Conservation (phyloP, 2,113 vertebrate genomes). For the Pteronura brasiliensis region DNA sequence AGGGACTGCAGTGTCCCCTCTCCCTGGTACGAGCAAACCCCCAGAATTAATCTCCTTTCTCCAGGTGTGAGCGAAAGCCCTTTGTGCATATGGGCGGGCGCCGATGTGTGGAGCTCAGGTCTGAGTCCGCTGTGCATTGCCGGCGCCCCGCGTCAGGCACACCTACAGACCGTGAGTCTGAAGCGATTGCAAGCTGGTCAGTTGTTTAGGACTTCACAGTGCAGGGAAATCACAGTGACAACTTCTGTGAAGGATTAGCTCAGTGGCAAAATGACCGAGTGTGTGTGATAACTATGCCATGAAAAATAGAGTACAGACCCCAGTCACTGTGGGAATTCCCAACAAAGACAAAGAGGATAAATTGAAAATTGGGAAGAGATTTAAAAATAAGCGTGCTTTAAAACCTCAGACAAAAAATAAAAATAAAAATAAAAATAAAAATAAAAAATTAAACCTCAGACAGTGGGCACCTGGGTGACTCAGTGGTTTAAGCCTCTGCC, state of each 20-base stretch:
- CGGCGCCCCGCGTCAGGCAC: background rate
- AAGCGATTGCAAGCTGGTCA: background rate
- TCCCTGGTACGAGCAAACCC: background rate
- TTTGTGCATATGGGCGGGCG: background rate
- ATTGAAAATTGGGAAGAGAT: background rate
- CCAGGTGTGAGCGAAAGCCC: background rate
- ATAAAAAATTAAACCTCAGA: no score
- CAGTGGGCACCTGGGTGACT: no score
- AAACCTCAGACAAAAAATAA: background rate
- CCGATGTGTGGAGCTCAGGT: background rate
- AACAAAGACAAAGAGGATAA: background rate
- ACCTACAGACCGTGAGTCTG: background rate
- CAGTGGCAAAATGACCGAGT: background rate
- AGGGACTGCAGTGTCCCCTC: background rate
- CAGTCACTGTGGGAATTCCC: background rate
- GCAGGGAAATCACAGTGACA: background rate
- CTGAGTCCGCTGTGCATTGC: rapidly evolving
- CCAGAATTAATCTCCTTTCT: background rate
- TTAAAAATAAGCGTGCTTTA: background rate
- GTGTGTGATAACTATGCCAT: no score
- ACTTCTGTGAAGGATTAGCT: background rate
- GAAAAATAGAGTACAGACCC: background rate
- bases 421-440: no score
- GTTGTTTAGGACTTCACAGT: background rate
- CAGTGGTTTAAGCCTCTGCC: no score